Percentiles rank a stretch among this genome's conserved stretches.
These are phyloP conservation scores for Poecilobothrus nobilitatus DNA, from an alignment of 2,888 invertebrate genomes.

Conservation along the genomic window DNA sequence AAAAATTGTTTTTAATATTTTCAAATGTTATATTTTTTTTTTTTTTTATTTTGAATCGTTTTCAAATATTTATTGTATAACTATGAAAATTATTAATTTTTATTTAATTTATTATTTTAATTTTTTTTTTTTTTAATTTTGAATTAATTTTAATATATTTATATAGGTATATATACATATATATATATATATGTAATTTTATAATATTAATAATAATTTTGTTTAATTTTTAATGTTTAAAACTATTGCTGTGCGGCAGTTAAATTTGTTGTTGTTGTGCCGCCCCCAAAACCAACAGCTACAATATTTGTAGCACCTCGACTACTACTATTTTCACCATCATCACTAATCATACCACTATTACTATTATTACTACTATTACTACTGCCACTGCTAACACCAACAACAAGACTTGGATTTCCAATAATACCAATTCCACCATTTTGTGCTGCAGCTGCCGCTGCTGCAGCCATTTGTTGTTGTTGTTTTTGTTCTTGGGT, in stretches of 20 bases:
- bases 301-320: conserved; percentile 13
- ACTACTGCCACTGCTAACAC: conserved; percentile 11
- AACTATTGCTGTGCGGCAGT: conserved; percentile 38
- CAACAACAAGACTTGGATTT: conserved; percentile 4
- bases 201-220: conserved; percentile 17
- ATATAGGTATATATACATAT: conserved; percentile 14
- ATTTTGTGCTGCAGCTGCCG: conserved; percentile 11
- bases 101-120: conserved; percentile 12
- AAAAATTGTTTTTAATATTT: conserved; percentile 15
- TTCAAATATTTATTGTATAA: not conserved
- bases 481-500: conserved; percentile 33
- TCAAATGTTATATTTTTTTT: conserved; percentile 2
- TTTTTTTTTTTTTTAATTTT: conserved; percentile 17
- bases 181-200: conserved; percentile 11
- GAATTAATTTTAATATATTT: conserved; percentile 10
- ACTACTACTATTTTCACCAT: conserved; percentile 20
- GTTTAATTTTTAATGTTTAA: conserved; percentile 20
- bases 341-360: conserved; percentile 22
- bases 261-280: conserved; percentile 20
- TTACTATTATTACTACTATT: conserved; percentile 21
- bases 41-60: conserved; percentile 14
- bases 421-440: conserved; percentile 1
- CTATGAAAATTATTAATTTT: not conserved
- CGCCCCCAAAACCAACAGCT: conserved; percentile 22
- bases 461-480: conserved; percentile 16